Percentiles rank a stretch among this genome's conserved stretches.
Conservation (phyloP, 2,888 invertebrate species). For the Sminthurides aquaticus region DNA sequence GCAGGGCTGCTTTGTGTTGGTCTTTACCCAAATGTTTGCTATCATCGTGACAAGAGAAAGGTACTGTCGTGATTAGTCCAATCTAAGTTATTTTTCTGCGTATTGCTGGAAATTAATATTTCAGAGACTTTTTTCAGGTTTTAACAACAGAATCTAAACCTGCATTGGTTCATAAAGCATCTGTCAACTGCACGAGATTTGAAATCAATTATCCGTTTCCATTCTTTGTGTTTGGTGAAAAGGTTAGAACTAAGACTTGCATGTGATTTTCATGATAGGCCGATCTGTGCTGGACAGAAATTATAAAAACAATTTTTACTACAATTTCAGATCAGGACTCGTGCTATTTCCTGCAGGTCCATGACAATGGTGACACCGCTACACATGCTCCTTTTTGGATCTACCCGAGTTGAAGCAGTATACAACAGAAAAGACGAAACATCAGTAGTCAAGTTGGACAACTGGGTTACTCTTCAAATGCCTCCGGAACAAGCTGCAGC, state of each 20-base stretch:
- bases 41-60: conserved; percentile 90
- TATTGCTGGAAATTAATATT: no score
- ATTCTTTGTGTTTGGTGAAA: conserved; percentile 96
- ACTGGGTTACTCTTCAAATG: conserved; percentile 73
- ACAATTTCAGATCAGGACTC: conserved; percentile 80
- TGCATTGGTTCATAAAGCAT: conserved; percentile 92
- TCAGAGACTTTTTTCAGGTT: conserved; percentile 52
- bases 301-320: conserved; percentile 1
- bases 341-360: conserved; percentile 93
- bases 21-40: conserved; percentile 93
- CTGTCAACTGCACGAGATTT: conserved; percentile 82
- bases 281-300: no score
- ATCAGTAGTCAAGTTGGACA: conserved; percentile 66
- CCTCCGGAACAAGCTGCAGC: conserved; percentile 67
- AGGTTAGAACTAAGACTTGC: conserved; percentile 54
- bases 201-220: conserved; percentile 84
- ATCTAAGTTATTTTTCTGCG: background rate
- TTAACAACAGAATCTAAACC: conserved; percentile 90
- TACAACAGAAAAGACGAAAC: conserved; percentile 52
- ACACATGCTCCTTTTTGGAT: conserved; percentile 84
- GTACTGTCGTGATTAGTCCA: conserved; percentile 48
- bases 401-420: conserved; percentile 73
- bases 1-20: conserved; percentile 82
- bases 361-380: conserved; percentile 92
- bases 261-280: background rate